Evolutionary conservation across 92 coral and sea anemone genomes (phyloP), one percentile per base, ranked within the genome.

Genomic region (Bergia sp.): DNA sequence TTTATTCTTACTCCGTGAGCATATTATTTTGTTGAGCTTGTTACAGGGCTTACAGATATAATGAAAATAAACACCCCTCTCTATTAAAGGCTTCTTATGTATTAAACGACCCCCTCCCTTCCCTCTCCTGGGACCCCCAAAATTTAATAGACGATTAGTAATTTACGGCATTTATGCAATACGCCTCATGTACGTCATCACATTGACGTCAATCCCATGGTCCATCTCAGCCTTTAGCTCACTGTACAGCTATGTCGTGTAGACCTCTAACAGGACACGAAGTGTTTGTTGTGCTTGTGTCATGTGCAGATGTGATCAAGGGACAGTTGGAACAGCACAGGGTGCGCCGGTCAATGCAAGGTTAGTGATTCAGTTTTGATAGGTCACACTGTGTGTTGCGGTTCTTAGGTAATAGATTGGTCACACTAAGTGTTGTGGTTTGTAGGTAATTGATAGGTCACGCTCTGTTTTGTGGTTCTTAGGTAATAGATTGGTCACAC

Each of bases 291-390:
- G 36, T 79, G 40, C 16, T 50, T 80, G 64, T 73, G 3, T 36
- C 78, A 73, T 81, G 73, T 39, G 78, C 37, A 69, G 99, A 97
- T 69, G 93, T 93, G 18, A 88, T 97, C 55, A 97, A 97, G 85
- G 94, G 94, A 21, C 98, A 95, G 78, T 93, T 97, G 64, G 99
- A 97, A 69, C 99, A 97, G 74, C 98, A 97, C 83, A 94, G 99
- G 65, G 94, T 97, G 13, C 93, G 99, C 37, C 95, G 94, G 21
- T 97, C 99, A 38, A 92, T 97, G 98, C 98, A 97, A 91, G 99
- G 99, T 95, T 86, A 13, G 72, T 41, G 43, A 8, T 72, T 37
- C 20, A 2, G 40, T 13, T 80, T 21, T 67, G 57, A 23, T 67
- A 39, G 40, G 9, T 39, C 7, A 4, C 7, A 4, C 41, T 81